phyloP scores from a whole-genome alignment of 2,113 vertebrate species.

The Salvelinus sp. region DNA sequence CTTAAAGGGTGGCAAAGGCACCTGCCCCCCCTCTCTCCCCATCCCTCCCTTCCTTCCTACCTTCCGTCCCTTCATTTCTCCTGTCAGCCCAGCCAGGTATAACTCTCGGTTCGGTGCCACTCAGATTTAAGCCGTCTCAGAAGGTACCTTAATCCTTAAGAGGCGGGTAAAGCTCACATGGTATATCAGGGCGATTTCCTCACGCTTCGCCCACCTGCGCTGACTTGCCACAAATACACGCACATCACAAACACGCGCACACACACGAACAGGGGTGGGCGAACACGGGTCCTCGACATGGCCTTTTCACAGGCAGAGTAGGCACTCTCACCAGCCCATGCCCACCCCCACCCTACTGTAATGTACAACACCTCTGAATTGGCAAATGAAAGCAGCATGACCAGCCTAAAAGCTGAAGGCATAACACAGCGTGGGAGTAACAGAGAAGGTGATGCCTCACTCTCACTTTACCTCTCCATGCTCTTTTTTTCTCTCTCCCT shows the following conservation, averaged over 20 bases:
- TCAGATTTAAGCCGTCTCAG: slow-evolving; percentile 41
- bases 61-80: slow-evolving; percentile 8
- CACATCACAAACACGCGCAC: neutral
- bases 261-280: too few relatives aligned
- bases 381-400: slow-evolving; percentile 4
- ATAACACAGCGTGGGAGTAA: slow-evolving; percentile 30
- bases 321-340: too few relatives aligned
- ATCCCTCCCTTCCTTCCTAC: too few relatives aligned
- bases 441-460: slow-evolving; percentile 22
- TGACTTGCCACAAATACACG: neutral
- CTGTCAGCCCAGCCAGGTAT: slow-evolving; percentile 20
- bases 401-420: slow-evolving; percentile 22
- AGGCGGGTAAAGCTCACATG: slow-evolving; percentile 27
- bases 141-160: slow-evolving; percentile 49
- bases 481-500: neutral
- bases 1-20: too few relatives aligned
- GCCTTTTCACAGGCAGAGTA: too few relatives aligned
- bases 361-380: too few relatives aligned
- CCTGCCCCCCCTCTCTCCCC: too few relatives aligned
- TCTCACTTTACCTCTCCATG: neutral
- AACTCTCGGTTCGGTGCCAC: slow-evolving; percentile 23
- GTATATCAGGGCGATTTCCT: slow-evolving; percentile 15
- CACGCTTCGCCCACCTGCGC: slow-evolving; percentile 1
- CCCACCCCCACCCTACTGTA: too few relatives aligned
- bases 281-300: too few relatives aligned